Evolutionary conservation across 2,113 vertebrate species (phyloP).

Genomic region (Oriolus oriolus): DNA sequence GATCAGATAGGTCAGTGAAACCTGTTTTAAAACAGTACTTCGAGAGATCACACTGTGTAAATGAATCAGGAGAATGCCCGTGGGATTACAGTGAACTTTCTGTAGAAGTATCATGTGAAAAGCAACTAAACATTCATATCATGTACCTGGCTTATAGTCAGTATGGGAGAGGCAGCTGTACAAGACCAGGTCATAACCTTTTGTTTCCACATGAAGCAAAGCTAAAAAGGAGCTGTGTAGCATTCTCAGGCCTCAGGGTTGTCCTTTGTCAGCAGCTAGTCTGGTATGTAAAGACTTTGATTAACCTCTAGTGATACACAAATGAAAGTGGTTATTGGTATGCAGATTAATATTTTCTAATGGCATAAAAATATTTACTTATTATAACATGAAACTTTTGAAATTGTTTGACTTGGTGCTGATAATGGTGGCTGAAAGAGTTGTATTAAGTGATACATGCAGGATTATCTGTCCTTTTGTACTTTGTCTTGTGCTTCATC

Average conservation of each 20-base stretch:
- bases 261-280: not conserved
- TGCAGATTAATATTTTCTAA: not conserved
- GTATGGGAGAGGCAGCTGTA: not conserved
- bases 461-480: not conserved
- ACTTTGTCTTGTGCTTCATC: not conserved
- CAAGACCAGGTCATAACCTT: not conserved
- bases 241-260: not conserved
- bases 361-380: not conserved
- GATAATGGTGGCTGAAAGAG: not conserved
- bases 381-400: not conserved
- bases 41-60: not conserved
- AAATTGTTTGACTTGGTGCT: not conserved
- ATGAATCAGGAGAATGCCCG: not conserved
- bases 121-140: not conserved
- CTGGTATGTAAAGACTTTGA: not conserved
- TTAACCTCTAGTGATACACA: not conserved
- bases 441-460: not conserved
- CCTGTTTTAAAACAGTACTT: not conserved
- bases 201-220: not conserved
- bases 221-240: not conserved
- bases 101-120: not conserved
- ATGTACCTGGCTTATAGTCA: not conserved
- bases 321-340: not conserved
- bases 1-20: not conserved
- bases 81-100: not conserved